These are phyloP conservation scores for Cydia splendana DNA, from an alignment of 1,140 invertebrate species.

Conservation along the genomic window DNA sequence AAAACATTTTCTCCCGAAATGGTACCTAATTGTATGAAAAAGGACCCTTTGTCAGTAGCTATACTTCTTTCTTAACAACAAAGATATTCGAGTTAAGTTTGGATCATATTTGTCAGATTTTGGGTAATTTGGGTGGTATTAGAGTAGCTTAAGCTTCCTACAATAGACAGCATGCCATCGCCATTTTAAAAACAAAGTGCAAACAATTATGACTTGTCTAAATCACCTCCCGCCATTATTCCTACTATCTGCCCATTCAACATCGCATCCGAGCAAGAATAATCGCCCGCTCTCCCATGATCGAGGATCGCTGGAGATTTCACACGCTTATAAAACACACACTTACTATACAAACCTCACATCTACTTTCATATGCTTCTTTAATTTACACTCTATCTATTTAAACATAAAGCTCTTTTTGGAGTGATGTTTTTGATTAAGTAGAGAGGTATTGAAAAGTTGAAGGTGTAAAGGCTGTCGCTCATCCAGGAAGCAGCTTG, in stretches of 20 bases:
- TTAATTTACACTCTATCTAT: too few relatives aligned
- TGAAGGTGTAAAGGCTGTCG: background rate
- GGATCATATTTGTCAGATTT: too few relatives aligned
- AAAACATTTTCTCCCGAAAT: too few relatives aligned
- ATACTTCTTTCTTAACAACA: too few relatives aligned
- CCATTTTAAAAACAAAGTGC: background rate
- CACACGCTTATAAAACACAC: background rate
- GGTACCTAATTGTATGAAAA: too few relatives aligned
- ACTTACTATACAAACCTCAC: too few relatives aligned
- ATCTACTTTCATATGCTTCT: too few relatives aligned
- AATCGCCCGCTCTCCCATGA: background rate
- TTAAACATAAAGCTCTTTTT: background rate
- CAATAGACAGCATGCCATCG: too few relatives aligned
- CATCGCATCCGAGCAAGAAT: background rate
- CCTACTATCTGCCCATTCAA: background rate
- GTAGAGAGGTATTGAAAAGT: background rate
- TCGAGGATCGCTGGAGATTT: background rate
- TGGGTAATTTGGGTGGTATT: too few relatives aligned
- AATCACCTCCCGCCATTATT: background rate
- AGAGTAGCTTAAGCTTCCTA: too few relatives aligned
- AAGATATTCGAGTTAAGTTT: too few relatives aligned
- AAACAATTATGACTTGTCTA: slow-evolving; percentile 4
- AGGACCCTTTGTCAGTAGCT: too few relatives aligned
- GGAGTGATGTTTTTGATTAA: background rate
- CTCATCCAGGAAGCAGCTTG: slow-evolving; percentile 5